Evolutionary conservation across 2,797 vertebrate genomes (phyloP), one percentile per base, ranked within the genome.

Genomic region (Danio tinwini): DNA sequence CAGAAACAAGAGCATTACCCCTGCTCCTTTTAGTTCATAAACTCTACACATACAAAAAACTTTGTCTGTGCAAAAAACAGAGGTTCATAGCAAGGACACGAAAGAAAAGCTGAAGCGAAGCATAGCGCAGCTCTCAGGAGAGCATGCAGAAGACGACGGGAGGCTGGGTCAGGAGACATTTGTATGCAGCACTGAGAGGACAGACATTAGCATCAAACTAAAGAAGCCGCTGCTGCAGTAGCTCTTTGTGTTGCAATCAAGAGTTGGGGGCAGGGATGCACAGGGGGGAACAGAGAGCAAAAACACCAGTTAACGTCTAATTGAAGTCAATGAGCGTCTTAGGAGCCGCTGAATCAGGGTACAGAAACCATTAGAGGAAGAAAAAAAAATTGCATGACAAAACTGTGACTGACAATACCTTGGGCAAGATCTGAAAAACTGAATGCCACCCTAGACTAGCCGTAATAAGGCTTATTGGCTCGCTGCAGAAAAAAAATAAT

Each of bases 191-290:
- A 88, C 76, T 82, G 90, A 88, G 88, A 91, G 88, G 89, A 89
- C 85, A 90, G 91, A 92, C 92, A 94, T 93, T 93, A 94, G 92
- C 91, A 94, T 93, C 91, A 89, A 89, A 91, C 90, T 91, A 91
- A 93, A 92, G 90, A 91, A 89, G 89, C 90, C 84, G 88, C 91
- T 83, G 90, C 91, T 90, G 90, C 90, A 87, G 85, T 91, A 90
- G 89, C 87, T 90, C 90, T 92, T 91, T 90, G 90, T 91, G 90
- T 90, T 92, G 88, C 84, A 86, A 90, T 91, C 88, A 84, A 67
- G 88, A 81, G 73, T 84, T 87, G 86, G 86, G 89, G 87, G 37
- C 61, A 45, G 61, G 83, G 87, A 87, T 84, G 83, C 74, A 86
- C 87, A 52, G 75, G 86, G 87, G 88, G 83, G 49, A 17, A 47